Evolutionary conservation across 2,113 vertebrate species (phyloP).

Genomic region (Callopanchax toddi): DNA sequence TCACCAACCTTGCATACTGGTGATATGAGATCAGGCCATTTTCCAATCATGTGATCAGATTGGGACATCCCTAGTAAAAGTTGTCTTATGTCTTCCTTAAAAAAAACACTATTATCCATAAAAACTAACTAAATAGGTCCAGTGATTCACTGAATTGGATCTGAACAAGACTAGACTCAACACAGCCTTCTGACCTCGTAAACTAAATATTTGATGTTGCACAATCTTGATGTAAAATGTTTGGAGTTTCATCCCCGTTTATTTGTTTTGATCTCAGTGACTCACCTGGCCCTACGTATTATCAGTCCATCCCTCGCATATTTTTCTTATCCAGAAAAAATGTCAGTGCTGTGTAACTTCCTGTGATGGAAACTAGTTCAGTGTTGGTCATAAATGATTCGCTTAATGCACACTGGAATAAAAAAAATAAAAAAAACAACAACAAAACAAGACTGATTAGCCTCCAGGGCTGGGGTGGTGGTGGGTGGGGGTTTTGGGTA

Average conservation of each 20-base stretch:
- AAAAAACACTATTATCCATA: too few species aligned
- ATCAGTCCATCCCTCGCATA: background rate
- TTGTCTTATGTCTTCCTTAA: too few species aligned
- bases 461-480: background rate
- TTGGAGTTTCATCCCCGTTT: conserved; percentile 13
- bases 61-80: too few species aligned
- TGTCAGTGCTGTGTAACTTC: conserved; percentile 11
- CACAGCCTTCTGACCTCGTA: conserved; percentile 5
- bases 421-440: too few species aligned
- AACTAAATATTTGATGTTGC: conserved; percentile 12
- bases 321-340: too few species aligned
- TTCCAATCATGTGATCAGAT: too few species aligned
- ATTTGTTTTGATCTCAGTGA: conserved; percentile 31
- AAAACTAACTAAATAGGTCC: background rate
- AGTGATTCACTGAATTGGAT: conserved; percentile 11
- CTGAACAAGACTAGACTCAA: conserved; percentile 5
- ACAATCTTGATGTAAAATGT: conserved; percentile 17
- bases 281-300: conserved; percentile 32
- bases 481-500: conserved; percentile 9
- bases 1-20: too few species aligned
- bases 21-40: too few species aligned
- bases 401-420: too few species aligned
- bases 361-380: conserved; percentile 11
- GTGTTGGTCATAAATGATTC: too few species aligned
- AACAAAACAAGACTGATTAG: too few species aligned